phyloP scores from a whole-genome alignment of 2,113 vertebrate genomes.

The Polypterus senegalus region DNA sequence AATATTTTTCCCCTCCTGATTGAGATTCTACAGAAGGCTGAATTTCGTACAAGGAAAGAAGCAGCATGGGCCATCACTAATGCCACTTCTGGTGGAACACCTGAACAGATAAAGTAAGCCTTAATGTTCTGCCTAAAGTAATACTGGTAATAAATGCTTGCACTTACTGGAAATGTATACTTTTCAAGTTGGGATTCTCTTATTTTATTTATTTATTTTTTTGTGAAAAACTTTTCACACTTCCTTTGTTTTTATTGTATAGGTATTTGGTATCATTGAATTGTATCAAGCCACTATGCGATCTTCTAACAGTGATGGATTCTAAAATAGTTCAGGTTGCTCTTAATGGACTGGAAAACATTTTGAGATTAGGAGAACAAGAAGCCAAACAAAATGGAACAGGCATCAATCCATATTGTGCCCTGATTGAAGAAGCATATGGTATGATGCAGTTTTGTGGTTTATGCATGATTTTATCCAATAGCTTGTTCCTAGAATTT shows the following conservation, averaged over 20 bases:
- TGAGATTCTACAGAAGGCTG: conserved; percentile 83
- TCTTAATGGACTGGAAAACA: conserved; percentile 81
- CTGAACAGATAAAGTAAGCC: conserved; percentile 66
- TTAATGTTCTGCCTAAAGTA: no score
- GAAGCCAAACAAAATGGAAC: conserved; percentile 72
- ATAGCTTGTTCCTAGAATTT: no score
- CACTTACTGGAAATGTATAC: no score
- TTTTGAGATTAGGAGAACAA: conserved; percentile 74
- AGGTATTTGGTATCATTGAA: conserved; percentile 80
- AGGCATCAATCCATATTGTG: conserved; percentile 73
- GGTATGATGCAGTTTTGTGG: conserved; percentile 35
- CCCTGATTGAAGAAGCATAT: conserved; percentile 77
- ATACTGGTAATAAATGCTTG: no score
- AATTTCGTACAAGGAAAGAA: conserved; percentile 84
- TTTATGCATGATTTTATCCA: neutral
- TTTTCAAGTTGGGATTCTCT: no score
- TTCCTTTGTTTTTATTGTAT: conserved; percentile 10
- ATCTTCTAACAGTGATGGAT: conserved; percentile 83
- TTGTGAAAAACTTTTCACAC: no score
- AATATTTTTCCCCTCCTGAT: conserved; percentile 84
- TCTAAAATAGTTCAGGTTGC: conserved; percentile 84
- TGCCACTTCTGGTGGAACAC: conserved; percentile 72
- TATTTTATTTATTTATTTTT: no score
- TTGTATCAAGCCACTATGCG: conserved; percentile 81
- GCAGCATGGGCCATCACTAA: conserved; percentile 81